Percentiles rank a stretch among this genome's conserved stretches.
phyloP scores from a whole-genome alignment of 2,888 invertebrate species.

The Caenorhabditis wallacei region DNA sequence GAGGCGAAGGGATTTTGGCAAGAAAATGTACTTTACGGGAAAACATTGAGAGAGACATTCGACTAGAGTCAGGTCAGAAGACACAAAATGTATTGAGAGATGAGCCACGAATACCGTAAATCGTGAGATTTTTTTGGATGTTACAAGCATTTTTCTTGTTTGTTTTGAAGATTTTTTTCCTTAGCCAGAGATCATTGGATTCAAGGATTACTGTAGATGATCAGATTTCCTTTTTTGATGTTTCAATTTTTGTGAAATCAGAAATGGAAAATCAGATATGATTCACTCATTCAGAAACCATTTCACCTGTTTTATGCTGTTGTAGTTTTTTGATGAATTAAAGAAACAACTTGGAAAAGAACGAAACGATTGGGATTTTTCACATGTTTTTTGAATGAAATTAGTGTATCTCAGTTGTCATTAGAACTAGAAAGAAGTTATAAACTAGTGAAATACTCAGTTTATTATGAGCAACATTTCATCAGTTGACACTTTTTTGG shows the following conservation, averaged over 20 bases:
- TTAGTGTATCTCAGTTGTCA: too few species aligned
- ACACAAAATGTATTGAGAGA: constrained; percentile 10
- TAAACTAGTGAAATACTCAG: too few species aligned
- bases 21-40: constrained; percentile 21
- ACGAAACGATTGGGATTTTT: too few species aligned
- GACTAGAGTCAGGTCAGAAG: constrained; percentile 26
- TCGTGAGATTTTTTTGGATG: background rate
- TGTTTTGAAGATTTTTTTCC: background rate
- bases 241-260: background rate
- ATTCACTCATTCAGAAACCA: background rate
- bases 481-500: too few species aligned
- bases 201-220: background rate
- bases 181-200: background rate
- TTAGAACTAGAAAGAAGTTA: too few species aligned
- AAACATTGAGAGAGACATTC: too few species aligned
- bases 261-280: background rate
- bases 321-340: background rate
- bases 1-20: background rate
- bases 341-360: too few species aligned
- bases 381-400: too few species aligned
- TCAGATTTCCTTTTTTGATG: background rate
- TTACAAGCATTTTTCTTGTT: background rate
- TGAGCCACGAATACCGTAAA: constrained; percentile 7
- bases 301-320: background rate
- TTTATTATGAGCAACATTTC: too few species aligned